Conservation (phyloP, 2,888 invertebrate genomes). For the Fragum whitleyi region DNA sequence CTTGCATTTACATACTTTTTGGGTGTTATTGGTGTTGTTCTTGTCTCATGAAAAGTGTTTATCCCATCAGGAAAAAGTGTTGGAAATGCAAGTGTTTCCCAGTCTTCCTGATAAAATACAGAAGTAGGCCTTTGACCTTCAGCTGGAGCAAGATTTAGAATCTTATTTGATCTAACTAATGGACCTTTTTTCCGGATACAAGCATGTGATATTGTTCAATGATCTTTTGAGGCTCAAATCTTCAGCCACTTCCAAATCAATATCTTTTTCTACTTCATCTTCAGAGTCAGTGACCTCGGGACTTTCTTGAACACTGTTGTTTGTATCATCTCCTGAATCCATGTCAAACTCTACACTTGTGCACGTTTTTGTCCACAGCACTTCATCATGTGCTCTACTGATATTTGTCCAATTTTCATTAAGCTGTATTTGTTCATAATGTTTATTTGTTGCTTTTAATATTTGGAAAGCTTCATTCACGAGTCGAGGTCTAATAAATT, state of each 20-base stretch:
- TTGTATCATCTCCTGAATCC: background rate
- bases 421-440: background rate
- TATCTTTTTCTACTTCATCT: conserved; percentile 43
- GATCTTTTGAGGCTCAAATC: conserved; percentile 34
- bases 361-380: conserved; percentile 11
- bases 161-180: conserved; percentile 18
- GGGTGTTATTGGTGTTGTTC: conserved; percentile 18
- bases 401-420: conserved; percentile 20
- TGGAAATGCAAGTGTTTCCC: conserved; percentile 52
- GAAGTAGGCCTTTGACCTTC: conserved; percentile 31
- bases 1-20: conserved; percentile 51
- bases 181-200: conserved; percentile 42
- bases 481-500: background rate
- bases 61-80: conserved; percentile 46
- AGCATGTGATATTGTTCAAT: no score
- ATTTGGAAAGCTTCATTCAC: conserved; percentile 9
- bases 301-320: background rate
- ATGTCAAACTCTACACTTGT: background rate
- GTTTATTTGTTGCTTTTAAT: conserved; percentile 9
- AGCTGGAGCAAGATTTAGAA: conserved; percentile 37
- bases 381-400: conserved; percentile 9
- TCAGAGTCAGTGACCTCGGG: conserved; percentile 24
- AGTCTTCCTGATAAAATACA: conserved; percentile 39
- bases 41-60: conserved; percentile 49
- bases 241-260: conserved; percentile 26